Base-by-base conservation (phyloP, 2,888 invertebrate species). In the Dynastes tityus region DNA sequence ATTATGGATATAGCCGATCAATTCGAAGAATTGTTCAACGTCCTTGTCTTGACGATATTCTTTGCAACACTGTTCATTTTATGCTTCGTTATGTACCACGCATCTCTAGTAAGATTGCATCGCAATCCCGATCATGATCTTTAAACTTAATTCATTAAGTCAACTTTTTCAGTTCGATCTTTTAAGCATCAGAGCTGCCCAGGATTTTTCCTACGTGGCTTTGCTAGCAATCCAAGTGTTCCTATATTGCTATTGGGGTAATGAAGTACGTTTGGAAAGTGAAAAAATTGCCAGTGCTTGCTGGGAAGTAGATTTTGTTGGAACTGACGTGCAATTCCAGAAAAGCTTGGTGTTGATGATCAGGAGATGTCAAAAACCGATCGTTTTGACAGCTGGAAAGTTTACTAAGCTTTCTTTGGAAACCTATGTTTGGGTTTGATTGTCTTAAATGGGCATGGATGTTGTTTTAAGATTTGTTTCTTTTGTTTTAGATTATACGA, bases 1-100 rank as follows among this genome's bases (percentile, higher is more conserved):
- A 77, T 79, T 37, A 77, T 79, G 2, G 53, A 74, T 22, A 8
- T 79, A 27, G 79, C 79, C 8, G 37, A 51, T 16, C 73, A 67
- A 49, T 79, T 79, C 49, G 79, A 79, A 22, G 67, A 73, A 27
- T 37, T 79, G 2, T 79, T 79, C 61, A 79, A 73, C 51, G 45
- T 79, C 45, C 29, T 79, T 9, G 58, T 79, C 5, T 51, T 79
- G 16, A 64, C 45, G n/a, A 73, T 79, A 13, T 79, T 79, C 61
- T 11, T 64, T 40, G 74, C 74, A 4, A 77, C 79, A 2, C 49
- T 79, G 16, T 79, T 79, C 67, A 79, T 79, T 32, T 29, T 79
- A 13, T 79, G 79, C 37, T 79, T 79, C 67, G 67, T 79, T 40
- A 79, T 79, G 79, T 79, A 79, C 37, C 77, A 79, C 29, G 79